A percentile compares a stretch with the other conserved stretches of the same genome.
Evolutionary conservation across 2,888 invertebrate species (phyloP).

Genomic region (Balanococcus diminutus): DNA sequence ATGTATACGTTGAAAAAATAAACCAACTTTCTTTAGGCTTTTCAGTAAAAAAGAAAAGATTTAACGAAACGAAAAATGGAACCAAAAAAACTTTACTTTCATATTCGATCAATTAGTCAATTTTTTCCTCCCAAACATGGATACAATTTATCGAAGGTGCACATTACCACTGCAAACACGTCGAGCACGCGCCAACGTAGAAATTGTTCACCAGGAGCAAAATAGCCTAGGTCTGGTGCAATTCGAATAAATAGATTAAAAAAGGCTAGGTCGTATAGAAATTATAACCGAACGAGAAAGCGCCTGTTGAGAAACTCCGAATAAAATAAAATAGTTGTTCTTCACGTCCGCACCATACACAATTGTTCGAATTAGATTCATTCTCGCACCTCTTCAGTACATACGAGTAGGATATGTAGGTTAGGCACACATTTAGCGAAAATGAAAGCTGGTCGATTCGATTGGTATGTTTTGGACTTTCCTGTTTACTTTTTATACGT

Average conservation of each 20-base stretch:
- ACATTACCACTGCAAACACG: neutral
- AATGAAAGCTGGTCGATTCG: neutral
- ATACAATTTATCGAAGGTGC: neutral
- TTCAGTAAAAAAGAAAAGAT: neutral
- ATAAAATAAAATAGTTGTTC: neutral
- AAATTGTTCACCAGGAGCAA: neutral
- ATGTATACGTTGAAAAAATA: too few species aligned
- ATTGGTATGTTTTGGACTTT: neutral
- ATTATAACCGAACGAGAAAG: neutral
- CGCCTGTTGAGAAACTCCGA: neutral
- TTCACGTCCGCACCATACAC: neutral
- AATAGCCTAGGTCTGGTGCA: neutral
- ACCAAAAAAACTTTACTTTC: neutral
- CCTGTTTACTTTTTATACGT: neutral
- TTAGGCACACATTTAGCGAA: neutral
- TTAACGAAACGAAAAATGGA: neutral
- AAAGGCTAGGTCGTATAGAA: neutral
- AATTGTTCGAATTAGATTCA: slow-evolving; percentile 6
- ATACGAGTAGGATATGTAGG: neutral
- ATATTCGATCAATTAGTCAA: neutral
- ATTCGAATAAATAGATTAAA: slow-evolving; percentile 21
- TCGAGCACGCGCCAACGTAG: neutral
- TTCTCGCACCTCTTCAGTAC: neutral
- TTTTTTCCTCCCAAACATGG: neutral
- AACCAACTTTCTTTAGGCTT: too few species aligned